Percentiles rank a stretch among this genome's conserved stretches.
phyloP scores from a whole-genome alignment of 2,113 vertebrate species.

The Melanerpes formicivorus region DNA sequence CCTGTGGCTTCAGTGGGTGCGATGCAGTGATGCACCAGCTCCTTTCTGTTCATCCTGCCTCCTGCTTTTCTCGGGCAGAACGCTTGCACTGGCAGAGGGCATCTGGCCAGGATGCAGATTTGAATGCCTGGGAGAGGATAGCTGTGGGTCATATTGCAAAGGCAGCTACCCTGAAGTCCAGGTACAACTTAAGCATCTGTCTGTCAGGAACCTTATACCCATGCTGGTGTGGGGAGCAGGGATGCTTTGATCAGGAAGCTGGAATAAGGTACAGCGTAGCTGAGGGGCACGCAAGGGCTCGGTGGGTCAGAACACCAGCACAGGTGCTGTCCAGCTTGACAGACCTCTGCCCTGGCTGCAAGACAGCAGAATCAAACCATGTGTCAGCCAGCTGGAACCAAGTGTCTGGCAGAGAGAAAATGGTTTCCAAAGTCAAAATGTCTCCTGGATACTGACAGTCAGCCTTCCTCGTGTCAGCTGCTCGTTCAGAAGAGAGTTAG shows the following conservation, averaged over 20 bases:
- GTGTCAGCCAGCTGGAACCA: slow-evolving; percentile 10
- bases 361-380: fast-evolving
- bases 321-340: not conserved
- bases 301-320: not conserved
- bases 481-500: slow-evolving; percentile 15
- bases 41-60: not conserved
- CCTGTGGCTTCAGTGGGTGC: not conserved
- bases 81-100: not conserved
- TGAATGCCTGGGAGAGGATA: not conserved
- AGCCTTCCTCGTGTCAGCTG: slow-evolving; percentile 13
- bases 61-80: not conserved
- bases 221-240: not conserved
- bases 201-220: not conserved
- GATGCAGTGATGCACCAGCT: not conserved
- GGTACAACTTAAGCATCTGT: not conserved
- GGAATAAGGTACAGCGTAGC: not conserved
- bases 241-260: not conserved
- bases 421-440: slow-evolving; percentile 70
- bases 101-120: not conserved
- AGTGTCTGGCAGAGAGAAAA: slow-evolving; percentile 53
- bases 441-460: slow-evolving; percentile 46
- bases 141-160: fast-evolving
- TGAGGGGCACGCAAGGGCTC: fast-evolving
- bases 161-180: not conserved
- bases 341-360: not conserved